Percentiles rank a stretch among this genome's conserved stretches.
Evolutionary conservation across 1,140 invertebrate genomes (phyloP).

Genomic region (Delia radicum): DNA sequence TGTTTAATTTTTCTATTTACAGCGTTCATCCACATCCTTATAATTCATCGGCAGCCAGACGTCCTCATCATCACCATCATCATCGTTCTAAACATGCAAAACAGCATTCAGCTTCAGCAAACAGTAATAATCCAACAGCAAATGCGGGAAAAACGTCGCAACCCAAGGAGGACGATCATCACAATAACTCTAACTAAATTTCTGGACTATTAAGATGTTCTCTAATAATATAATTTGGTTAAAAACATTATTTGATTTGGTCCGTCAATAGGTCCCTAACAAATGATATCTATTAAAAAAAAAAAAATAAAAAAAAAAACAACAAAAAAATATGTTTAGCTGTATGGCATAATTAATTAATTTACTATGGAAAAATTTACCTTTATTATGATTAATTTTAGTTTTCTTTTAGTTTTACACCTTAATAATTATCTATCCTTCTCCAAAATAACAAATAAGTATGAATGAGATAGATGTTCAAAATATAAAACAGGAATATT

Average conservation of each 20-base stretch:
- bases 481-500: too few species aligned
- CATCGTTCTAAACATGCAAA: slow-evolving; percentile 27
- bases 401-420: neutral
- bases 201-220: neutral
- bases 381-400: neutral
- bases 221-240: neutral
- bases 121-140: neutral
- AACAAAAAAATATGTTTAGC: neutral
- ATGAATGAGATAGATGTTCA: too few species aligned
- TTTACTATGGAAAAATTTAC: neutral
- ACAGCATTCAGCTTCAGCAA: neutral
- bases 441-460: too few species aligned
- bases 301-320: neutral
- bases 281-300: too few species aligned
- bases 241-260: too few species aligned
- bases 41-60: slow-evolving; percentile 27
- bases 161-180: neutral
- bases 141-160: neutral
- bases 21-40: slow-evolving; percentile 31
- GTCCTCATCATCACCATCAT: slow-evolving; percentile 22
- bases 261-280: too few species aligned
- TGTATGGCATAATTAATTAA: neutral
- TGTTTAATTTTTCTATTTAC: slow-evolving; percentile 9
- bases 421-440: too few species aligned
- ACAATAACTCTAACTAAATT: neutral